Evolutionary conservation across 2,797 vertebrate genomes (phyloP), one percentile per base, ranked within the genome.

Genomic region (Sparus aurata): DNA sequence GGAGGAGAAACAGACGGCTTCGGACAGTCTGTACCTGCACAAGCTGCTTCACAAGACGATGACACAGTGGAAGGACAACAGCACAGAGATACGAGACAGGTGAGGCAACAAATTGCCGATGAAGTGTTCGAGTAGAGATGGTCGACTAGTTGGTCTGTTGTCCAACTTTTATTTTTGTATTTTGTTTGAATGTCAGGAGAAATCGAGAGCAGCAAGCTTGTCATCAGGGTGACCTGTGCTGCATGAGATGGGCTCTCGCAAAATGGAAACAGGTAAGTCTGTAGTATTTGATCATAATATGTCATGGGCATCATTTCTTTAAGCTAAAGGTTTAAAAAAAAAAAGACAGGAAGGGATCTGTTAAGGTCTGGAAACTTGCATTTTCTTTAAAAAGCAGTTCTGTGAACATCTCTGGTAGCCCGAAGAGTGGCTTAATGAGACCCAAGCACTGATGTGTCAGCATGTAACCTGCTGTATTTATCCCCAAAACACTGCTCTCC

Each of bases 201-300:
- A 87, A 54, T 50, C 90, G 89, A 83, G 92, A 94, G 69, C 65
- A 67, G 55, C 79, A 85, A 77, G 97, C 96, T 0, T 85, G 68
- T 59, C 77, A 1, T 61, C 95, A 95, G 85, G 84, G 93, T 17
- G 84, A 80, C 0, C 82, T 80, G 9, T 73, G 52, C 80, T 88
- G 92, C 82, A 79, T 96, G 85, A 91, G 47, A 64, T 74, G 80
- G 88, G 85, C 95, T 80, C 94, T 98, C 92, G 88, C 76, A 77
- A 92, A 90, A 84, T 99, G 97, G 97, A 95, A 88, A 80, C 77
- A 97, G 97, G 98, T 99, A 54, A 38, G 9, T 38, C 65, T 23
- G 11, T 25, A n/a, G 12, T 67, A 23, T 58, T 79, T 49, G 2
- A 22, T 41, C 4, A 5, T 4, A 17, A 13, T 38, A 55, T 17